Base-by-base conservation (phyloP, 2,888 invertebrate species). In the Tipula helvola region DNA sequence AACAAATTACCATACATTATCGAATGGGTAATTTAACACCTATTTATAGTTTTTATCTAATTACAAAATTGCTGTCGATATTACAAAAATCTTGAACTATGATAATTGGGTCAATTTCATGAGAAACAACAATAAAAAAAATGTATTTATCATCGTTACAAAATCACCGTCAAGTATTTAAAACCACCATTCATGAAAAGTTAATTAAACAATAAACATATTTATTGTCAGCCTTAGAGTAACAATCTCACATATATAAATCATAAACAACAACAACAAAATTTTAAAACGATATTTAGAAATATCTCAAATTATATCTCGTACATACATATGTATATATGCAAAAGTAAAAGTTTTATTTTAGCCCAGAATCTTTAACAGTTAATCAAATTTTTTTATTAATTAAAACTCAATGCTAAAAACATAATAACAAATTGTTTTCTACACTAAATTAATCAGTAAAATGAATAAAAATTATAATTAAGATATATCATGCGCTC, bases 381-480 rank as follows among this genome's bases (percentile, higher is more conserved):
- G 8, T 5, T 4, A 71, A 71, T 0, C 71, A 8, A 71, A 28
- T 28, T 16, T 41, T 41, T 41, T 41, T 8, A 44, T 10, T 44
- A 44, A 10, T 10, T 44, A 44, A 44, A 44, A 10, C 12, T 44
- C 10, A 44, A 12, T 44, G 28, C 28, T 28, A 10, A 44, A 12
- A 10, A 44, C 12, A 44, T 0, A 39, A 39, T 5, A 44, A 44
- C 12, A 44, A 44, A 44, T 7, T 7, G 7, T 39, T 39, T 39
- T 39, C 39, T 39, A 39, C 28, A 39, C 39, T 39, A 39, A 36
- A 36, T 36, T 39, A 84, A 84, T 39, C 36, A 42, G 28, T 12
- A 86, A 86, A 44, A 41, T 57, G 39, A 86, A 84, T 83, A 83
- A 39, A 84, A 41, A 41, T 84, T 84, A 4, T 36, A 83, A 83